Base-by-base conservation (phyloP, 64 coral and sea anemone species). In the Porites australiensis region DNA sequence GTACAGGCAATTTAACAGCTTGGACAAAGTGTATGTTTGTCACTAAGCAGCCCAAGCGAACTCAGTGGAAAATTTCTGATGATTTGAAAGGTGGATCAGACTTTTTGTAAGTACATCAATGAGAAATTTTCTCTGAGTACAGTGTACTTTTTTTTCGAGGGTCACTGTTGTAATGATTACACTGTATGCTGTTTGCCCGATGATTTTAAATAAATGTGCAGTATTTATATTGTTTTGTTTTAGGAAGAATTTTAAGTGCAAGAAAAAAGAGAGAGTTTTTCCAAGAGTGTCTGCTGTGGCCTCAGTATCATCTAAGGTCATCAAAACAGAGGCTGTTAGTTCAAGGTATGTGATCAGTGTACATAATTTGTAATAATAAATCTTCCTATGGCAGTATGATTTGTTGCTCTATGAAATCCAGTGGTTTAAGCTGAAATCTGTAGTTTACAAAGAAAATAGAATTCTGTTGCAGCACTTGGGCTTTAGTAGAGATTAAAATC, bases 21-120 rank as follows among this genome's bases (percentile, higher is more conserved):
- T 99, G 98, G 98, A 99, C 98, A 22, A 99, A 99, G 49, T 99
- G 98, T 55, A 87, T 73, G 7, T 87, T 92, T 78, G 73, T 92
- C 63, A 99, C 98, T 21, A 95, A 94, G 49, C 91, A 99, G 43
- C 98, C 98, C 19, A 92, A 95, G 43, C 78, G 98, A 48, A 80
- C 50, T 64, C 44, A 66, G 14, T 99, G 98, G 98, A 76, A 77
- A 58, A 92, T 99, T 77, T 89, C 94, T 27, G 76, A 88, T 18
- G 94, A 96, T 6, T 58, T 99, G 2, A 96, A 94, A 52, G 94
- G 96, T 44, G 82, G 84, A 13, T 53, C 90, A 69, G 91, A 99
- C 20, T 96, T 77, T 78, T 75, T 99, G 98, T 99, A 88, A 88
- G 94, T 90, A 37, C 15, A 57, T 2, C 16, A 16, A 13, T 37